Evolutionary conservation across 2,797 vertebrate genomes (phyloP).

Genomic region (Distichodus sexfasciatus): DNA sequence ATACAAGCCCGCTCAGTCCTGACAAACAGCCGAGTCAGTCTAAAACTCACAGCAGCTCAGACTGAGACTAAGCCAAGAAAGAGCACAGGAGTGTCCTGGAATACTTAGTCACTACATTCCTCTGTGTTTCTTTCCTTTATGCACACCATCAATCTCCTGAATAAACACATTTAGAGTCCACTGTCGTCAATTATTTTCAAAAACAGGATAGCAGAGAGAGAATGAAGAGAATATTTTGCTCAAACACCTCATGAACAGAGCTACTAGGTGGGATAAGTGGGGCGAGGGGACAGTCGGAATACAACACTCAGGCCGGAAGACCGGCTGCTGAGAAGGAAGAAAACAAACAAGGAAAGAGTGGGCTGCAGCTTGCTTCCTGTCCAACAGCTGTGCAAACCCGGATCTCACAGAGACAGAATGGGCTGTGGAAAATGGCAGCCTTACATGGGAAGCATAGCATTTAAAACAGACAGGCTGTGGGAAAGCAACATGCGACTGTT

Average conservation of each 20-base stretch:
- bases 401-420: background rate
- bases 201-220: too few relatives aligned
- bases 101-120: too few relatives aligned
- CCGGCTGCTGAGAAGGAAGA: conserved; percentile 16
- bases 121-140: too few relatives aligned
- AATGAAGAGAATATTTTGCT: too few relatives aligned
- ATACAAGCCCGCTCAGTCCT: background rate
- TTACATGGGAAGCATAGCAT: background rate
- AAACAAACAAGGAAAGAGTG: background rate
- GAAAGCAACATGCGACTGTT: background rate
- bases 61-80: too few relatives aligned
- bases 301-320: conserved; percentile 20
- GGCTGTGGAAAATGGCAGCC: conserved; percentile 10
- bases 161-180: too few relatives aligned
- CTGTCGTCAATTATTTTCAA: too few relatives aligned
- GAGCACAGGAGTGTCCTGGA: too few relatives aligned
- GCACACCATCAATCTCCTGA: too few relatives aligned
- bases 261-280: background rate
- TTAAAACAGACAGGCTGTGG: conserved; percentile 21
- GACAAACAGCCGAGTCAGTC: too few relatives aligned
- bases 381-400: conserved; percentile 43
- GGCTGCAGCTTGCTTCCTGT: conserved; percentile 20
- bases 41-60: too few relatives aligned
- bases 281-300: background rate
- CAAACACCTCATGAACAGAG: too few relatives aligned